Evolutionary conservation across 2,888 invertebrate species (phyloP).

Genomic region (Drosophila rellima): DNA sequence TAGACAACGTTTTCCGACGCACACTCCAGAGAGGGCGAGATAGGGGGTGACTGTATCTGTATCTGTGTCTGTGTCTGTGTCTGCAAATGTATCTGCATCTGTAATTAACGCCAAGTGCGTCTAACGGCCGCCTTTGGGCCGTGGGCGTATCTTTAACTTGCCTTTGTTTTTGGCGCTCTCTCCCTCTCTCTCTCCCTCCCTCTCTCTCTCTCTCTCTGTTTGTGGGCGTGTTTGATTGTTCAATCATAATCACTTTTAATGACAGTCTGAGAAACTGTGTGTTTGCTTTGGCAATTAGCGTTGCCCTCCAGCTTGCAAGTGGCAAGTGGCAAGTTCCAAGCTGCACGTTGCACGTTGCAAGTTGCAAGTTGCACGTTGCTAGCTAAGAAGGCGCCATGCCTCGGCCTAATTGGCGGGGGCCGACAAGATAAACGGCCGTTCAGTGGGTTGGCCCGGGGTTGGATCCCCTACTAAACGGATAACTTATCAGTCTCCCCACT

Average conservation of each 20-base stretch:
- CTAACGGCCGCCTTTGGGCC: constrained; percentile 70
- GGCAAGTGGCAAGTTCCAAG: not conserved
- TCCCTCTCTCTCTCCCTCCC: constrained; percentile 7
- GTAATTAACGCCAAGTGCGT: constrained; percentile 62
- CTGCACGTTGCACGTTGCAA: not conserved
- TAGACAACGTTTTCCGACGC: constrained; percentile 48
- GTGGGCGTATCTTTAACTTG: constrained; percentile 60
- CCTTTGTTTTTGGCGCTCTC: constrained; percentile 4
- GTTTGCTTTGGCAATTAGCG: constrained; percentile 67
- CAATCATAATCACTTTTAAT: constrained; percentile 74
- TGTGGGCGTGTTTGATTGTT: constrained; percentile 75
- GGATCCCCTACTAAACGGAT: constrained; percentile 26
- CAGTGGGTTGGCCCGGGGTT: constrained; percentile 28
- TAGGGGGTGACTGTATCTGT: not conserved
- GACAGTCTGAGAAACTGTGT: constrained; percentile 56
- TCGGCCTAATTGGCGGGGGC: constrained; percentile 53
- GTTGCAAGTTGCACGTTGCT: not conserved
- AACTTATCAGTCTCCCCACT: constrained; percentile 11
- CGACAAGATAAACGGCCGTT: constrained; percentile 43
- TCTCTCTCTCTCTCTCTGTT: constrained; percentile 10
- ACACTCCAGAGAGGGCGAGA: not conserved
- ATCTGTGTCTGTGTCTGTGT: not conserved
- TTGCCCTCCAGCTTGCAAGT: constrained; percentile 5
- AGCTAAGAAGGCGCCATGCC: constrained; percentile 19
- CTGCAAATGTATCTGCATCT: constrained; percentile 11